Evolutionary conservation across 2,888 invertebrate species (phyloP).

Genomic region (Pseudococcus viburni): DNA sequence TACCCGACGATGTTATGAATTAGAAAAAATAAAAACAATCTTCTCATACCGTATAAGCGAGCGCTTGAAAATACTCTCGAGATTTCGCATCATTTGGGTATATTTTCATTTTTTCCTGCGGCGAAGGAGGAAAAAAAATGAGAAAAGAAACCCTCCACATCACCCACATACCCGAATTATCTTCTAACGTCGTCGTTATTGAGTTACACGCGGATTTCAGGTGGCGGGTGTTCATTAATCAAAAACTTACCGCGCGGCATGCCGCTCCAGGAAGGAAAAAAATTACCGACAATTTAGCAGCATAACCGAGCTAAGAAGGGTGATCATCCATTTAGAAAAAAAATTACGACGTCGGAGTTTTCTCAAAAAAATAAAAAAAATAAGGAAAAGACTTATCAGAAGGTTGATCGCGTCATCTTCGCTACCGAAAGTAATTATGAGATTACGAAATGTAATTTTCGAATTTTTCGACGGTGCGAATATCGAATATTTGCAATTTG

Average conservation of each 20-base stretch:
- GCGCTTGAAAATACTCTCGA: not conserved
- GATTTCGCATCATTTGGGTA: conserved; percentile 14
- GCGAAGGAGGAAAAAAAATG: not conserved
- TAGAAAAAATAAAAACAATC: not conserved
- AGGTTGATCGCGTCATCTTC: too few relatives aligned
- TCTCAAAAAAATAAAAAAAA: not conserved
- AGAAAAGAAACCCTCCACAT: not conserved
- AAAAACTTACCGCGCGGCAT: not conserved
- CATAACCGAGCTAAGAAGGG: not conserved
- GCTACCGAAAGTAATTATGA: too few relatives aligned
- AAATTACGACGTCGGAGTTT: not conserved
- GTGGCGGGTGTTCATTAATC: conserved; percentile 2
- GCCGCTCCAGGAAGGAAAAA: conserved; percentile 17
- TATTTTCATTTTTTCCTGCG: not conserved
- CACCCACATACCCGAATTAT: not conserved
- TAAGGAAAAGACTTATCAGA: not conserved
- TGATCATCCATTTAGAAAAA: not conserved
- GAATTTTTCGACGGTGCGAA: too few relatives aligned
- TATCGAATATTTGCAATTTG: too few relatives aligned
- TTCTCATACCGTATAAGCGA: not conserved
- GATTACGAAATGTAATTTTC: too few relatives aligned
- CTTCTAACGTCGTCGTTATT: not conserved
- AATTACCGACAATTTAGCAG: conserved; percentile 15
- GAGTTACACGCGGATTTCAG: not conserved
- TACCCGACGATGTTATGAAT: not conserved